Percentiles rank a stretch among this genome's conserved stretches.
Conservation (phyloP, 2,113 vertebrate species). For the Todiramphus chloris region DNA sequence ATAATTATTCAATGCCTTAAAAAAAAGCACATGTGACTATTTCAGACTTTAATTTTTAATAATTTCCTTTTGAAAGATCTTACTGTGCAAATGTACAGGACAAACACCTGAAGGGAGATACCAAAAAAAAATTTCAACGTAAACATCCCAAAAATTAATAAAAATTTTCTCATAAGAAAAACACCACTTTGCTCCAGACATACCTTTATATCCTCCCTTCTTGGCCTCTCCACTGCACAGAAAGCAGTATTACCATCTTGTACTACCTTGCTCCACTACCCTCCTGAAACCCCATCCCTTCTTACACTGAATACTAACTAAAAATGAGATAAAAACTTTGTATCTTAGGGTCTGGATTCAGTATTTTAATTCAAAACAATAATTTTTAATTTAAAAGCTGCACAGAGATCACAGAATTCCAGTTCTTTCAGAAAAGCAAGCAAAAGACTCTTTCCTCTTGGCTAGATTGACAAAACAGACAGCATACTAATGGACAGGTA, state of each 20-base stretch:
- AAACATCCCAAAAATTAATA: background rate
- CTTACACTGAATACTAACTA: background rate
- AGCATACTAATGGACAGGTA: background rate
- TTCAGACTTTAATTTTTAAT: conserved; percentile 10
- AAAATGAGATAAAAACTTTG: background rate
- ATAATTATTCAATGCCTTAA: background rate
- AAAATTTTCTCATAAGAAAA: background rate
- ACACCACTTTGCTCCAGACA: background rate
- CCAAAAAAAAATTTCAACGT: background rate
- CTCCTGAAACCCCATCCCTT: background rate
- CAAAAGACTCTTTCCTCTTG: background rate
- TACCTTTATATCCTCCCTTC: background rate
- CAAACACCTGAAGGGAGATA: conserved; percentile 19
- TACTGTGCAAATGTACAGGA: background rate
- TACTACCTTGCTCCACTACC: background rate
- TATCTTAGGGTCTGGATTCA: background rate
- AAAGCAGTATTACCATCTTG: background rate
- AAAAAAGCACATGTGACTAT: background rate
- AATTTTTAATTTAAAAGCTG: conserved; percentile 11
- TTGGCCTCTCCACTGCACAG: background rate
- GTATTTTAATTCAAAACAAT: background rate
- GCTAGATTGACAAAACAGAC: background rate
- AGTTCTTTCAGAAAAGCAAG: background rate
- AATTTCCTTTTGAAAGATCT: background rate
- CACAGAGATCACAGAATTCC: background rate